A percentile compares a stretch with the other conserved stretches of the same genome.
These are phyloP conservation scores for Petromus typicus DNA, from an alignment of 2,113 vertebrate species.

Conservation along the genomic window DNA sequence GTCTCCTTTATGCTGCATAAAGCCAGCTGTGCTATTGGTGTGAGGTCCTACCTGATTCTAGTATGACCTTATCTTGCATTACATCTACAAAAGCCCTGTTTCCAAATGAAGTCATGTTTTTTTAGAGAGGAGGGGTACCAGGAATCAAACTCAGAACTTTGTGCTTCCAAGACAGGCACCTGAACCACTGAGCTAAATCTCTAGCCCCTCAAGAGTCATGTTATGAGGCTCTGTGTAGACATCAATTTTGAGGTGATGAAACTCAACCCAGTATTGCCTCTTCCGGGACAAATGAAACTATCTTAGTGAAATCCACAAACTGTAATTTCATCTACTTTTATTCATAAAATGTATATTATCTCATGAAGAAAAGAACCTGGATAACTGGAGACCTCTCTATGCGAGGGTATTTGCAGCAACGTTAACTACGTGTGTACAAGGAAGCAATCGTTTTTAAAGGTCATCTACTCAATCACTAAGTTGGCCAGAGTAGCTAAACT, in stretches of 20 bases:
- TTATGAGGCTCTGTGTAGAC: not conserved
- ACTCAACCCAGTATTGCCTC: not conserved
- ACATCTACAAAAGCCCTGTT: not conserved
- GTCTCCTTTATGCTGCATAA: not conserved
- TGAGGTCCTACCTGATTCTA: not conserved
- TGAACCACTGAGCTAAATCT: too few species aligned
- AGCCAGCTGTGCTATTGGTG: not conserved
- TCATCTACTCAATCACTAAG: not conserved
- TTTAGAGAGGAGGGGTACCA: too few species aligned
- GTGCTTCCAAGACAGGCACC: too few species aligned
- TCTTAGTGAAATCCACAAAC: not conserved
- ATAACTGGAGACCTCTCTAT: not conserved
- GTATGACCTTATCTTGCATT: not conserved
- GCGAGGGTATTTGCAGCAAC: not conserved
- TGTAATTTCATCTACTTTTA: not conserved
- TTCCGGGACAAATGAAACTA: constrained; percentile 13
- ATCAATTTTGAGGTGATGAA: not conserved
- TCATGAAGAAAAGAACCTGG: not conserved
- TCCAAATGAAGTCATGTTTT: constrained; percentile 4
- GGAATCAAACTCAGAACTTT: too few species aligned
- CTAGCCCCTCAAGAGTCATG: not conserved
- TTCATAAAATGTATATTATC: not conserved
- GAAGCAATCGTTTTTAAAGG: not conserved
- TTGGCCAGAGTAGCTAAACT: not conserved
- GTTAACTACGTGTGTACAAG: not conserved